These are phyloP conservation scores for Camponotus fellah DNA, from an alignment of 2,888 invertebrate species.

Conservation along the genomic window DNA sequence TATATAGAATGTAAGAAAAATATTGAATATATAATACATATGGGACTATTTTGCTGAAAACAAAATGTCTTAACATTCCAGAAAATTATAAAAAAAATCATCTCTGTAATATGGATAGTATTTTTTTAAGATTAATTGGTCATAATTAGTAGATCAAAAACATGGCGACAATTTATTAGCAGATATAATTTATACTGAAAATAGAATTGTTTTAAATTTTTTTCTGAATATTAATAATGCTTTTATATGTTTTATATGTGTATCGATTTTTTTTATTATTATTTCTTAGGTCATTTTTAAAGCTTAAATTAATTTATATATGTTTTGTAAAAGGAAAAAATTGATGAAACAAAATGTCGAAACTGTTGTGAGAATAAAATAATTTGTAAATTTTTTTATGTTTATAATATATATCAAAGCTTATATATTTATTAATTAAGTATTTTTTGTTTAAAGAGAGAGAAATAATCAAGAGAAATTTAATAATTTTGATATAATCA, in stretches of 20 bases:
- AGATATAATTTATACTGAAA: conserved; percentile 58
- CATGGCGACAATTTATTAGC: conserved; percentile 53
- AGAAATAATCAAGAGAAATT: neutral
- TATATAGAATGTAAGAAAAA: neutral
- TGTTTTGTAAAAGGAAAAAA: neutral
- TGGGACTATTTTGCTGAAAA: neutral
- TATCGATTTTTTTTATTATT: conserved; percentile 2
- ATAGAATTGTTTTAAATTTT: conserved; percentile 60
- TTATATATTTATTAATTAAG: neutral
- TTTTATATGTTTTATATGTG: conserved; percentile 59
- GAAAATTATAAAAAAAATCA: conserved; percentile 37
- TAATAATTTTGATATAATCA: neutral
- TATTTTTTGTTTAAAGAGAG: neutral
- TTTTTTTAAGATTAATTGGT: conserved; percentile 63
- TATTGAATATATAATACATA: neutral
- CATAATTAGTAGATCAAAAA: conserved; percentile 57
- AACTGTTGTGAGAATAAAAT: neutral
- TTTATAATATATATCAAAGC: conserved; percentile 3
- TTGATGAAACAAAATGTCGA: neutral
- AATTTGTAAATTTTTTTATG: neutral
- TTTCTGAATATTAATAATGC: conserved; percentile 47
- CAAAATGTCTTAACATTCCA: neutral
- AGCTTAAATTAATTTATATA: neutral
- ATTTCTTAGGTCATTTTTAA: neutral
- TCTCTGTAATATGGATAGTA: conserved; percentile 52